phyloP scores from a whole-genome alignment of 1,140 invertebrate genomes.

The Drosophila bocki region DNA sequence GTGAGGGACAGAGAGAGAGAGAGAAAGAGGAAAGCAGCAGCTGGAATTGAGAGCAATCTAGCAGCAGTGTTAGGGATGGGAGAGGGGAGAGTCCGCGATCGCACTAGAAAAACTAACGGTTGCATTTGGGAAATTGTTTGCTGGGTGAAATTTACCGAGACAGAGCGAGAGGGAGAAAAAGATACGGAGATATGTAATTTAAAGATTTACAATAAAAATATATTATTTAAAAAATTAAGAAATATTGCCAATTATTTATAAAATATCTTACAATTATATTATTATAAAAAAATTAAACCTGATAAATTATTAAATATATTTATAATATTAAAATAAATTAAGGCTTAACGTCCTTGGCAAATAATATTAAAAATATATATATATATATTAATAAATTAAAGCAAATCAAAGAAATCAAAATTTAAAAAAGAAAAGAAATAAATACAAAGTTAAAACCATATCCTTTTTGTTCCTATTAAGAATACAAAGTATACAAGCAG shows the following conservation, averaged over 20 bases:
- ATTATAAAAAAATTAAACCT: too few relatives aligned
- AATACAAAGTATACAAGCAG: too few relatives aligned
- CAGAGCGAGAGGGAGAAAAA: slow-evolving; percentile 6
- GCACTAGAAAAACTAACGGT: slow-evolving; percentile 16
- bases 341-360: too few relatives aligned
- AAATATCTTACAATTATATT: background rate
- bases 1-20: background rate
- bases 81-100: slow-evolving; percentile 5
- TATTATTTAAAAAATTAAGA: background rate
- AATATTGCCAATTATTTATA: background rate
- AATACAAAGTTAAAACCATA: too few relatives aligned
- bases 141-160: slow-evolving; percentile 14
- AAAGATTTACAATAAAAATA: background rate
- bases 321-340: too few relatives aligned
- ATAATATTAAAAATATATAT: too few relatives aligned
- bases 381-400: too few relatives aligned
- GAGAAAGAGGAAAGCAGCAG: slow-evolving; percentile 3
- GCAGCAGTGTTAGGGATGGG: background rate
- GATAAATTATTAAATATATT: too few relatives aligned
- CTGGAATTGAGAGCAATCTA: slow-evolving; percentile 10
- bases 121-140: slow-evolving; percentile 6
- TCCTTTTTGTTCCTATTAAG: too few relatives aligned
- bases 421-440: too few relatives aligned
- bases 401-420: too few relatives aligned
- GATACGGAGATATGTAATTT: background rate